Evolutionary conservation across 2,797 vertebrate genomes (phyloP), one percentile per base, ranked within the genome.

Genomic region (Miichthys miiuy): DNA sequence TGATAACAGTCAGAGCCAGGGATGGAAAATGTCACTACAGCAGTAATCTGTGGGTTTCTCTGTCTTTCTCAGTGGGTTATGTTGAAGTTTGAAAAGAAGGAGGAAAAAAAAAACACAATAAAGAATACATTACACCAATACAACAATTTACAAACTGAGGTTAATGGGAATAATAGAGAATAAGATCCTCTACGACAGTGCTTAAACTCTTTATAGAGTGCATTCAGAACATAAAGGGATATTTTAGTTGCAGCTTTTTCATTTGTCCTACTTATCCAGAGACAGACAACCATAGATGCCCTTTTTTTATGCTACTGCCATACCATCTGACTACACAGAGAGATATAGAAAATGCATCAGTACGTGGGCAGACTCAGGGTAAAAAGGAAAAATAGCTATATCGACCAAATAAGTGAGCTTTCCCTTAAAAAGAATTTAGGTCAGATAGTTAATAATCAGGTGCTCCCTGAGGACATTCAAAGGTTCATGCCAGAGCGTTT

Each of bases 361-460:
- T n/a, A 46, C 73, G 47, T 12, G 17, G 65, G 47, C 17, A 55
- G 58, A 55, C 5, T 34, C 55, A 41, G n/a, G 18, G 9, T 41
- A 23, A 75, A 25, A 48, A 52, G 20, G 17, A 55, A 17, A 70
- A 51, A 60, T 17, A 41, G 44, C 47, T n/a, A 54, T 25, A 78
- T 50, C 20, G 14, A 14, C 56, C 20, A 25, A 76, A 79, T 61
- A 63, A 70, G 8, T 18, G 41, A 23, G 6, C 20, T 71, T 48
- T 63, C 12, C 21, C 54, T 62, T 55, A 18, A 48, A 48, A 79
- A 62, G 10, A 65, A 17, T 55, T 25, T 17, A n/a, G 34, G 51
- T 70, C 44, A 67, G 27, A 67, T 65, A 41, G 38, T 78, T 68
- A 69, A 80, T 70, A 58, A 74, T 50, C 20, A 71, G 23, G 65